phyloP scores from a whole-genome alignment of 1,140 invertebrate species.

The Drosophila bifasciata region DNA sequence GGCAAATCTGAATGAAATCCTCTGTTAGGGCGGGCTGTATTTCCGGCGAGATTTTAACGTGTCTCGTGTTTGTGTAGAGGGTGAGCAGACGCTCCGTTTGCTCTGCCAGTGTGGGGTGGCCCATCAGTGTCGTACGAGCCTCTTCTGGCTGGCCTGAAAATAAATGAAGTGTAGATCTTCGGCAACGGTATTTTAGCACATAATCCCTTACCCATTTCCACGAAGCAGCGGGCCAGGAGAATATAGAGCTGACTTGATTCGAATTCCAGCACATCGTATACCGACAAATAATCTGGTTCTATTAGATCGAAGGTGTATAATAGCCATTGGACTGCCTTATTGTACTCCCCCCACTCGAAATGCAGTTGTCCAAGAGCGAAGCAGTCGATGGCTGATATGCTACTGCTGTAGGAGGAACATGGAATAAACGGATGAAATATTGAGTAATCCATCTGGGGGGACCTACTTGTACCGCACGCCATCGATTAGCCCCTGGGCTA shows the following conservation, averaged over 20 bases:
- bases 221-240: constrained; percentile 11
- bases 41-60: too few species aligned
- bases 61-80: not conserved
- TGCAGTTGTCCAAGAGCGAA: constrained; percentile 26
- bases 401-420: constrained; percentile 8
- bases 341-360: constrained; percentile 2
- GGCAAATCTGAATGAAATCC: not conserved
- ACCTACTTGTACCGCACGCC: constrained; percentile 91
- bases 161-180: too few species aligned
- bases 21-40: not conserved
- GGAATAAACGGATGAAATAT: too few species aligned
- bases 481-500: constrained; percentile 93
- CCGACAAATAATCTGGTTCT: not conserved
- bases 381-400: constrained; percentile 43
- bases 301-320: not conserved
- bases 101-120: not conserved
- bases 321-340: constrained; percentile 21
- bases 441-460: accelerated
- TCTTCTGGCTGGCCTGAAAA: accelerated
- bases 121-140: not conserved
- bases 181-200: too few species aligned
- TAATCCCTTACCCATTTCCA: constrained; percentile 19
- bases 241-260: constrained; percentile 2
- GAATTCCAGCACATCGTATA: constrained; percentile 8
- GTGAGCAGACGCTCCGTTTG: not conserved